Evolutionary conservation across 2,888 invertebrate genomes (phyloP), one percentile per base, ranked within the genome.

Genomic region (Folsomia manolachei): DNA sequence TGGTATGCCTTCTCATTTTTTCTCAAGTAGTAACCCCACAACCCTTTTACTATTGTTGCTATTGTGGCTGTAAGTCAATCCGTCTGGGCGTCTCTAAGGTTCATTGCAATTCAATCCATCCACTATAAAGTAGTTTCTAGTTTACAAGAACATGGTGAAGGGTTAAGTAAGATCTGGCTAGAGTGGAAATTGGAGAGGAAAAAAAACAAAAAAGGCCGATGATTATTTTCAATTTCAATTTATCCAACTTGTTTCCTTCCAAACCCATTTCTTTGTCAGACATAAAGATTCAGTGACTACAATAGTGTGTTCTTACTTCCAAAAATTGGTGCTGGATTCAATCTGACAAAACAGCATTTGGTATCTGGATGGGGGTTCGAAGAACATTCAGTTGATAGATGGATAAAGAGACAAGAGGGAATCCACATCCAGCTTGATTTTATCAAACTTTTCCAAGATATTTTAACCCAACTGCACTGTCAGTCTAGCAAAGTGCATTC

Each of bases 331-430:
- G n/a, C n/a, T n/a, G n/a, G n/a, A n/a, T n/a, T n/a, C n/a, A n/a
- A n/a, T n/a, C n/a, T 39, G 63, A 63, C 26, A 27, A 63, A 63
- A 7, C 14, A 27, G 63, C 27, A n/a, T 19, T 14, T 25, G n/a
- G n/a, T n/a, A n/a, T n/a, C n/a, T n/a, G n/a, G n/a, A n/a, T n/a
- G 27, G 63, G 63, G 27, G 26, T 63, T 63, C 23, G 25, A 27
- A 63, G 26, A 63, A 63, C 26, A 27, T 27, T 27, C 1, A 4
- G 27, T 63, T 63, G 63, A 63, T 63, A 63, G 63, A 63, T 63
- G 63, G 26, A n/a, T n/a, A n/a, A n/a, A 9, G 63, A 63, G 63
- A 63, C 63, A 63, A 63, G n/a, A n/a, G 63, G 63, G 63, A 63
- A 63, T 63, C 25, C 62, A 62, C 62, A 62, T 62, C 63, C 63